phyloP scores from a whole-genome alignment of 2,113 vertebrate species.

The Crocuta crocuta region DNA sequence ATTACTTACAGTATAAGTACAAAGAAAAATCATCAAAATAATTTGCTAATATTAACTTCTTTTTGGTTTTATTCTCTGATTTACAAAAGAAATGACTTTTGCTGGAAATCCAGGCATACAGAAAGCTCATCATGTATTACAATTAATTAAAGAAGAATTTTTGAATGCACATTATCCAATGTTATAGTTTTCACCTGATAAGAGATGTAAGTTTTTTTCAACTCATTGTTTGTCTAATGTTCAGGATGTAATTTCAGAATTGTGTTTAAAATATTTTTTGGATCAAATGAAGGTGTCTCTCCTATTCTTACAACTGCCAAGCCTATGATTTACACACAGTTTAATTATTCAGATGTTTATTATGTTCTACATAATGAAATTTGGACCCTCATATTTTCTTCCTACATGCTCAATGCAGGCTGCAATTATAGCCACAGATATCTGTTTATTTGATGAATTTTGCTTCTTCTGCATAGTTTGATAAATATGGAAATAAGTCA shows the following conservation, averaged over 20 bases:
- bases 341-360: slow-evolving; percentile 97
- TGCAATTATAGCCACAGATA: slow-evolving; percentile 96
- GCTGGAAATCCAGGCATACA: not conserved
- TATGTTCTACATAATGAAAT: slow-evolving; percentile 94
- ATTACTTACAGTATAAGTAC: not conserved
- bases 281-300: slow-evolving; percentile 87
- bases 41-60: slow-evolving; percentile 56
- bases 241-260: slow-evolving; percentile 76
- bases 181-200: slow-evolving; percentile 73
- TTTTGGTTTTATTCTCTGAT: slow-evolving; percentile 61
- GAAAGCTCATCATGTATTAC: slow-evolving; percentile 71
- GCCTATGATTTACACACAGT: slow-evolving; percentile 91
- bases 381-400: slow-evolving; percentile 93
- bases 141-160: slow-evolving; percentile 77
- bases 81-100: slow-evolving; percentile 62
- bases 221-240: slow-evolving; percentile 79
- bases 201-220: slow-evolving; percentile 77
- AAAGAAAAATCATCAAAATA: slow-evolving; percentile 66
- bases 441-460: slow-evolving; percentile 99
- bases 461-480: slow-evolving; percentile 95
- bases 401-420: slow-evolving; percentile 89
- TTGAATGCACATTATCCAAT: slow-evolving; percentile 65
- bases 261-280: slow-evolving; percentile 83
- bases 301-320: slow-evolving; percentile 89
- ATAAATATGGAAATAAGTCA: slow-evolving; percentile 99